phyloP scores from a whole-genome alignment of 2,113 vertebrate species.

The Gnathonemus longibarbis region DNA sequence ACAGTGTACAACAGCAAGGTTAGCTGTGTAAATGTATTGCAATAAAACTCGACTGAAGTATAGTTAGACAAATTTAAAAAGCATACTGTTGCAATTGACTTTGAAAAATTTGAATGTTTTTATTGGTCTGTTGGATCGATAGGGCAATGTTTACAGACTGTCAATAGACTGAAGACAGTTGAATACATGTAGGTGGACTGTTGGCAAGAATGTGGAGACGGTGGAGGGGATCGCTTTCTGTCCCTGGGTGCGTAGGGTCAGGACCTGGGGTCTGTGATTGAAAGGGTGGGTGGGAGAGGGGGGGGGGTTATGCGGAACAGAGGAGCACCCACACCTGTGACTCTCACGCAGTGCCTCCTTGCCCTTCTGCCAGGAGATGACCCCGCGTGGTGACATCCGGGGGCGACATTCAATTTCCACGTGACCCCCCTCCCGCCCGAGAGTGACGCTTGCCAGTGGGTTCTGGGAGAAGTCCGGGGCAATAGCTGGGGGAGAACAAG shows the following conservation, averaged over 20 bases:
- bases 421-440: conserved; percentile 72
- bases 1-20: background rate
- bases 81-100: background rate
- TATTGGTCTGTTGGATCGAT: background rate
- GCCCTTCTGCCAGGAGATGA: conserved; percentile 86
- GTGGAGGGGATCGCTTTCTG: background rate
- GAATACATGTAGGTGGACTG: background rate
- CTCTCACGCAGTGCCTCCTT: conserved; percentile 70
- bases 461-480: conserved; percentile 64
- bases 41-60: background rate
- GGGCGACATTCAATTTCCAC: conserved; percentile 84
- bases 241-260: background rate
- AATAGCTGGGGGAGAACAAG: conserved; percentile 40
- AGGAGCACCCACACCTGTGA: conserved; percentile 50
- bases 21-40: background rate
- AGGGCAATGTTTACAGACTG: background rate
- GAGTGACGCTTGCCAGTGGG: conserved; percentile 53
- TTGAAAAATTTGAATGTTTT: background rate
- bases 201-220: background rate
- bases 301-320: conserved; percentile 13
- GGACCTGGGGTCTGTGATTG: background rate
- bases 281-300: background rate
- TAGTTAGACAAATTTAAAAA: background rate
- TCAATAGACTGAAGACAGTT: background rate
- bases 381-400: conserved; percentile 80